Evolutionary conservation across 2,113 vertebrate genomes (phyloP).

Genomic region (Psephotus haematonotus): DNA sequence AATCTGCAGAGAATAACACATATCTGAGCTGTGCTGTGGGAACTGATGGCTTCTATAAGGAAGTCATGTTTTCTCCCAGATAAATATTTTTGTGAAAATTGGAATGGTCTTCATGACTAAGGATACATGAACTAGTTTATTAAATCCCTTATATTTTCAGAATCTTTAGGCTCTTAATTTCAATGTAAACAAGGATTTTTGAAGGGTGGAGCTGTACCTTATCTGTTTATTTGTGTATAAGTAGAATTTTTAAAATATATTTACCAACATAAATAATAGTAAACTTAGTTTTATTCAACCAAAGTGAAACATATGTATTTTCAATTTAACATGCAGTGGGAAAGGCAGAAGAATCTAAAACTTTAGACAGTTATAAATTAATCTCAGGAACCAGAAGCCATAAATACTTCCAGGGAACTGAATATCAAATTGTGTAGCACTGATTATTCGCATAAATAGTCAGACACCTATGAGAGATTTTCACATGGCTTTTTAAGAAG

Average conservation of each 20-base stretch:
- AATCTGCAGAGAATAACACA: neutral
- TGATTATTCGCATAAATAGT: neutral
- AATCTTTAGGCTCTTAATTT: neutral
- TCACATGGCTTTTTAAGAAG: neutral
- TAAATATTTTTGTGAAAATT: neutral
- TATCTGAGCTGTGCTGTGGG: neutral
- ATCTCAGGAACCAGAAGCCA: neutral
- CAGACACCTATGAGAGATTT: neutral
- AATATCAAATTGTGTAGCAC: neutral
- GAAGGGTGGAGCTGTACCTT: neutral
- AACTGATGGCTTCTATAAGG: neutral
- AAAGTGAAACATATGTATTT: neutral
- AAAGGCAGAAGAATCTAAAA: neutral
- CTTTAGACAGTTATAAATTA: neutral
- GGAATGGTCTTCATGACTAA: neutral
- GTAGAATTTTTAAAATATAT: fast-evolving
- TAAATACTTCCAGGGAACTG: neutral
- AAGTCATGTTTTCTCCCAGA: neutral
- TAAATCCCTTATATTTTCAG: neutral
- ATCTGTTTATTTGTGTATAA: neutral
- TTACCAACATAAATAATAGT: neutral
- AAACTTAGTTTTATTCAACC: neutral
- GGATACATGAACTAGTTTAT: neutral
- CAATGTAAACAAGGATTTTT: neutral
- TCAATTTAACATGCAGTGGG: neutral